These are phyloP conservation scores for Chrysodeixis includens DNA, from an alignment of 2,888 invertebrate species.

Conservation along the genomic window DNA sequence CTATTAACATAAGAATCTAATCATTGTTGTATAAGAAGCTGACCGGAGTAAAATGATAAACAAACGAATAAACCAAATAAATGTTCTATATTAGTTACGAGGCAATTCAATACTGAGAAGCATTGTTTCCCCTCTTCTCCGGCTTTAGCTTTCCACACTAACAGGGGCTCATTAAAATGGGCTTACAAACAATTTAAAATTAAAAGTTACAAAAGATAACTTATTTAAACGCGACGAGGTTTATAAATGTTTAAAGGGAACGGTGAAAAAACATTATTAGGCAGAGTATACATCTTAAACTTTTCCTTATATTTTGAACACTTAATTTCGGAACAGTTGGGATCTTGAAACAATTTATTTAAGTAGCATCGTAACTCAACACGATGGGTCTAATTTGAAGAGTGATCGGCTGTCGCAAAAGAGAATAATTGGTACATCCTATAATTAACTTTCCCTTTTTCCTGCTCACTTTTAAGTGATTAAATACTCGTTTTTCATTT, in stretches of 20 bases:
- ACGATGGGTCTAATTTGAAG: conserved; percentile 41
- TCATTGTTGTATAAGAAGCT: conserved; percentile 4
- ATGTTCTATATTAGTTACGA: not conserved
- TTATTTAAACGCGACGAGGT: not conserved
- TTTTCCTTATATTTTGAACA: conserved; percentile 15
- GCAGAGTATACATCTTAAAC: not conserved
- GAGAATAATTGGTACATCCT: conserved; percentile 43
- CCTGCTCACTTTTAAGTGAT: conserved; percentile 41
- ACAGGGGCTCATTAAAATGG: not conserved
- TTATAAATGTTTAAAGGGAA: not conserved
- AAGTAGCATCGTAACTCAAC: conserved; percentile 46
- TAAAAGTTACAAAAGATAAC: not conserved
- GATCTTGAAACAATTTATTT: conserved; percentile 37
- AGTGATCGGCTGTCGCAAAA: conserved; percentile 39
- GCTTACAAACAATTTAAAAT: not conserved
- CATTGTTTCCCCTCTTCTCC: not conserved
- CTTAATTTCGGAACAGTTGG: conserved; percentile 23
- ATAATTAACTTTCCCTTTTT: conserved; percentile 52
- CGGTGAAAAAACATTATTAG: conserved; percentile 14
- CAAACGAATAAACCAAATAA: conserved; percentile 4
- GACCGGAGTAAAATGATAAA: conserved; percentile 3
- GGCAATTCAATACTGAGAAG: not conserved
- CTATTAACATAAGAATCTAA: conserved; percentile 1
- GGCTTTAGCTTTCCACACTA: not conserved
- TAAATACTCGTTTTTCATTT: conserved; percentile 45